Base-by-base conservation (phyloP, 1,140 invertebrate genomes). In the Musca domestica region DNA sequence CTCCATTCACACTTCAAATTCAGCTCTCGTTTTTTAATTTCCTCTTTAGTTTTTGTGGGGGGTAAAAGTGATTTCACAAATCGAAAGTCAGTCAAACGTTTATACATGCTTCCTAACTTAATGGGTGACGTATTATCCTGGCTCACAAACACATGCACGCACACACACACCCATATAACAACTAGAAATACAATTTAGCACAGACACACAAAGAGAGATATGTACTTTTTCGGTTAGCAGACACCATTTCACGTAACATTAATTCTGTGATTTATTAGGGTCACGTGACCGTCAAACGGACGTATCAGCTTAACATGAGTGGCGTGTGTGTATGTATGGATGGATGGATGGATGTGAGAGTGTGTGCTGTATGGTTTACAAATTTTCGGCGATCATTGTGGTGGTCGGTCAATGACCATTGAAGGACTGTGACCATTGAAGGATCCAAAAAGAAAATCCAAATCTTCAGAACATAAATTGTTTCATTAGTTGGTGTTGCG, bases 231-330 rank as follows among this genome's bases (percentile, higher is more conserved):
- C 67, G 61, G 34, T 41, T 66, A 34, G 48, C 67, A 64, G 58
- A 80, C 78, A 79, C 75, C 78, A 81, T 81, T 81, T 81, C 78
- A 81, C 78, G 78, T 81, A 81, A 81, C 78, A 81, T 81, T 81
- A 81, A 81, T 81, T 79, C 78, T 68, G 78, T 81, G 78, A 81
- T 81, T 81, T 81, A 81, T 81, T 81, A 78, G 78, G 78, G 78
- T 81, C 78, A 81, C 78, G 78, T 81, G 78, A 79, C 71, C 73
- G 73, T 70, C 77, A 76, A 74, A 71, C 54, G 63, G 41, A 65
- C 54, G 52, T 51, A 66, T 17, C 22, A 34, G 52, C 52, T 23
- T 15, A 54, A 47, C 25, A 41, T 30, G 27, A 30, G 27, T 30
- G 27, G 14, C 73, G 74, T 71, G 47, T 63, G 52, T 69, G 66